A percentile compares a stretch with the other conserved stretches of the same genome.
phyloP scores from a whole-genome alignment of 2,888 invertebrate genomes.

The Euphydryas editha region DNA sequence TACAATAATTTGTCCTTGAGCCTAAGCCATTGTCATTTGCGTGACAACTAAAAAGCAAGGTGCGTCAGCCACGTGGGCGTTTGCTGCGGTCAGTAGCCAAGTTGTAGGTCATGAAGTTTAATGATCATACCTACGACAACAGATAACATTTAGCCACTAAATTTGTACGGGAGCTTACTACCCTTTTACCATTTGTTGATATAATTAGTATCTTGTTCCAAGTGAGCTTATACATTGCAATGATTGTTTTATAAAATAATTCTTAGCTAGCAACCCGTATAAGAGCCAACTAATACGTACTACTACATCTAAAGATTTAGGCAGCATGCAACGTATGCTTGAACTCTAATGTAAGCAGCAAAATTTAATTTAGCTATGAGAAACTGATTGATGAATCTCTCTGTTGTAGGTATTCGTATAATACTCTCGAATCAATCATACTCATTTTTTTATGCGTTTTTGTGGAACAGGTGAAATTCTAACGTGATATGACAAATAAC shows the following conservation, averaged over 20 bases:
- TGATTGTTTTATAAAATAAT: slow-evolving; percentile 36
- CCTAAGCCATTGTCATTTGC: slow-evolving; percentile 43
- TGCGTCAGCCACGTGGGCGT: slow-evolving; percentile 45
- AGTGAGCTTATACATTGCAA: slow-evolving; percentile 22
- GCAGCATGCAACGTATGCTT: slow-evolving; percentile 10
- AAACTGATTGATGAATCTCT: too few species aligned
- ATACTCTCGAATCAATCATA: neutral
- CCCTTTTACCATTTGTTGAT: slow-evolving; percentile 30
- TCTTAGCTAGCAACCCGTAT: slow-evolving; percentile 36
- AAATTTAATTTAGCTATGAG: neutral
- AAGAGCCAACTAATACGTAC: slow-evolving; percentile 24
- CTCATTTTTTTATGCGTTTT: neutral
- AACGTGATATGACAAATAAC: neutral
- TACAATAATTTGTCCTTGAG: slow-evolving; percentile 31
- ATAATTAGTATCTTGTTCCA: slow-evolving; percentile 32
- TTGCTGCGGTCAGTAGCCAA: slow-evolving; percentile 39
- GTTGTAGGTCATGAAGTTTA: slow-evolving; percentile 43
- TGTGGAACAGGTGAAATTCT: neutral
- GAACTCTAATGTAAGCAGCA: slow-evolving; percentile 1
- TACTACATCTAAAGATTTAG: slow-evolving; percentile 24
- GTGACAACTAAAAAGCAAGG: slow-evolving; percentile 46
- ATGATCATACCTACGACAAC: slow-evolving; percentile 24
- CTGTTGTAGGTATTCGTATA: neutral
- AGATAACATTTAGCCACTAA: slow-evolving; percentile 18
- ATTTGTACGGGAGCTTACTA: slow-evolving; percentile 15